These are phyloP conservation scores for Crotalus tigris DNA, from an alignment of 2,113 vertebrate genomes.

Conservation along the genomic window DNA sequence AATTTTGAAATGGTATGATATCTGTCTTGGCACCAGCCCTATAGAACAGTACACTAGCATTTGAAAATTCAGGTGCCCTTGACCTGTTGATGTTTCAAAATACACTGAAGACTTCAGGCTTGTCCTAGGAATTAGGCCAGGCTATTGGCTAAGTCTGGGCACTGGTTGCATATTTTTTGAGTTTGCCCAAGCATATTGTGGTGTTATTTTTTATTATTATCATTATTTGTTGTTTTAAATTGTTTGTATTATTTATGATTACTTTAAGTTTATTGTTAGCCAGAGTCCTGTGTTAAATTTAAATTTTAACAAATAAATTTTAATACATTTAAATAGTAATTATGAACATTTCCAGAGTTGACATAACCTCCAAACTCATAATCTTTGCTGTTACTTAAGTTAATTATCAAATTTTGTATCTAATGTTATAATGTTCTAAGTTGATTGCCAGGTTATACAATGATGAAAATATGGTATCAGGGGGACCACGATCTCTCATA, in stretches of 20 bases:
- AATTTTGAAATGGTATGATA: background rate
- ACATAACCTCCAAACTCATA: background rate
- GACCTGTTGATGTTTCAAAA: background rate
- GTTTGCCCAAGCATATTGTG: background rate
- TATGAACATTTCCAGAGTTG: background rate
- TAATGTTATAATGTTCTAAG: background rate
- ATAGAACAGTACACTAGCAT: background rate
- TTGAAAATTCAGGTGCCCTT: background rate
- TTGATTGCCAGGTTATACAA: background rate
- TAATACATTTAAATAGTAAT: background rate
- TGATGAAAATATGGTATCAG: background rate
- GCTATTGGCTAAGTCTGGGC: background rate
- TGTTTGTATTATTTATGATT: background rate
- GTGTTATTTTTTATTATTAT: background rate
- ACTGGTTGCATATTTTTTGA: background rate
- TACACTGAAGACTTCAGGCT: background rate
- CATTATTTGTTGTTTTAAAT: background rate
- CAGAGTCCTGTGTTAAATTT: background rate
- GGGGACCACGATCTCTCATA: background rate
- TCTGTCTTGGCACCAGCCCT: background rate
- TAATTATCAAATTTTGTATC: background rate
- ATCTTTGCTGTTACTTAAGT: background rate
- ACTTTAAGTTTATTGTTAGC: background rate
- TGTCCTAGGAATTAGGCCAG: background rate
- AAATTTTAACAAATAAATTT: background rate